phyloP scores from a whole-genome alignment of 1,140 invertebrate species.

The Telenomus remus region DNA sequence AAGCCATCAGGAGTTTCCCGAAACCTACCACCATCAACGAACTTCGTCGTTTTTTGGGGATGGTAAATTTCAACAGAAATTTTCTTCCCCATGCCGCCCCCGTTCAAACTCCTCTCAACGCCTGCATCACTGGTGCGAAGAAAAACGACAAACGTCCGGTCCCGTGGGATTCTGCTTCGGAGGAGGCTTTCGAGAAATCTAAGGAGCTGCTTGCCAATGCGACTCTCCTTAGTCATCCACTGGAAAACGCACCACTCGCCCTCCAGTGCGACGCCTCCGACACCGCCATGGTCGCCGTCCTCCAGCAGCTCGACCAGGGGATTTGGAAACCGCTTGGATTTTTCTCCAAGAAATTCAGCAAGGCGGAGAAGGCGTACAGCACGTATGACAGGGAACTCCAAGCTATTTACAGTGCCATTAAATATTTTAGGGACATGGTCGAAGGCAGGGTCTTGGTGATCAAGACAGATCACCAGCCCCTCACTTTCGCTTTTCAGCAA shows the following conservation, averaged over 20 bases:
- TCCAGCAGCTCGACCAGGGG: constrained; percentile 1
- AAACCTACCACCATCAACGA: no score
- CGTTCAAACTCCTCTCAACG: no score
- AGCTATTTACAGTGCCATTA: constrained; percentile 58
- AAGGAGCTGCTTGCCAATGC: constrained; percentile 47
- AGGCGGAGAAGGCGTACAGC: constrained; percentile 65
- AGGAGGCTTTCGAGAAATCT: constrained; percentile 33
- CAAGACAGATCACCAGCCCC: constrained; percentile 69
- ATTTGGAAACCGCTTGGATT: constrained; percentile 16
- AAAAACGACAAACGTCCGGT: constrained; percentile 52
- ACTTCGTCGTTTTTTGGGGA: no score
- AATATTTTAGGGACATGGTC: constrained; percentile 66
- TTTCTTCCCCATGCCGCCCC: no score
- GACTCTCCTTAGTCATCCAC: constrained; percentile 57
- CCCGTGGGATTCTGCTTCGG: constrained; percentile 41
- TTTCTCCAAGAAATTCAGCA: no score
- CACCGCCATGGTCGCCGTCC: constrained; percentile 3
- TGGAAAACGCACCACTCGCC: constrained; percentile 1
- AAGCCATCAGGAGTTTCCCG: no score
- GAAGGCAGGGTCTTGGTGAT: constrained; percentile 67
- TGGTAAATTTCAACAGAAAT: no score
- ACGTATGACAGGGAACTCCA: constrained; percentile 36
- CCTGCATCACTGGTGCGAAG: constrained; percentile 17
- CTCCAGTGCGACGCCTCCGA: constrained; percentile 64
- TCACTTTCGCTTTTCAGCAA: constrained; percentile 63